Evolutionary conservation across 2,888 invertebrate species (phyloP), one percentile per base, ranked within the genome.

Genomic region (Clepsis dumicolana): DNA sequence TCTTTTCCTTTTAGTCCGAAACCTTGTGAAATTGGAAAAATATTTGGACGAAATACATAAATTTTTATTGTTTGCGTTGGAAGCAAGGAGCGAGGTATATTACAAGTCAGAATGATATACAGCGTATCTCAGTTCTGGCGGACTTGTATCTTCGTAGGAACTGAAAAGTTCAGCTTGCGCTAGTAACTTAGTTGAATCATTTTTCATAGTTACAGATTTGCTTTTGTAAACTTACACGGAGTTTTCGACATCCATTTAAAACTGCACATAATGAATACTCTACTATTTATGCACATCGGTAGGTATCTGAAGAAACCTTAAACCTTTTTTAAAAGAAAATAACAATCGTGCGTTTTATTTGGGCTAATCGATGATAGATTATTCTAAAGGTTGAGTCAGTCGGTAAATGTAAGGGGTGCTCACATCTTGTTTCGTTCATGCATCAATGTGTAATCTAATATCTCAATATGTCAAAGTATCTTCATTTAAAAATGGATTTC

Each of bases 61-160:
- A 61, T 41, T 65, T 65, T 60, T 61, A 65, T 65, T 65, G 65
- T 65, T 54, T 65, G 60, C 70, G 73, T 78, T 75, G 71, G 75
- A 80, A 77, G 77, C 80, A 67, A 73, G 48, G 52, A 64, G 70
- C 53, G 71, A 70, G 66, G 53, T 65, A 71, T 85, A 82, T 83
- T 83, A 82, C 82, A 83, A 86, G 83, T 85, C 81, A 81, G 82
- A 81, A 71, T 77, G 80, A 86, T 87, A 85, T 85, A 87, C 80
- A 78, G 80, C 73, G 82, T 77, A 80, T 79, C n/a, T 38, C 79
- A 79, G 82, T 81, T 77, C 71, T 72, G 76, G 78, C 78, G 80
- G 74, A 80, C 80, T 72, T 71, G 60, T 65, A 65, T 70, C 64
- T 70, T 62, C 59, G 50, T 68, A 29, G 18, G 24, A 27, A 29